These are phyloP conservation scores for Oithona nana DNA, from an alignment of 2,888 invertebrate genomes.

Conservation along the genomic window DNA sequence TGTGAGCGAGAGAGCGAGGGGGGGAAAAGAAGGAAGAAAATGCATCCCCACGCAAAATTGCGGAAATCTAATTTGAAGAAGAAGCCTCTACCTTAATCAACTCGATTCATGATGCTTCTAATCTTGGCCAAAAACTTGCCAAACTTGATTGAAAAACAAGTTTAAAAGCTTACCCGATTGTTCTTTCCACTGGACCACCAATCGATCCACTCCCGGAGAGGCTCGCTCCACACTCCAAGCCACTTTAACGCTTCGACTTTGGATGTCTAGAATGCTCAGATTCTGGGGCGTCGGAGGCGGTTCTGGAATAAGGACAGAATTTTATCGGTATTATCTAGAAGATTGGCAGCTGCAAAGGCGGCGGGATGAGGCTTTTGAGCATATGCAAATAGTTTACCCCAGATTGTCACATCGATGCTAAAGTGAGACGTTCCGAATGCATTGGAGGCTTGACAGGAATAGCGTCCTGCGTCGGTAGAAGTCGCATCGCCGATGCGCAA, in stretches of 20 bases:
- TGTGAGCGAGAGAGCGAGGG: no score
- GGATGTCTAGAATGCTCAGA: conserved; percentile 45
- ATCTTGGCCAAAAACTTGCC: background rate
- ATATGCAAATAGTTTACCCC: background rate
- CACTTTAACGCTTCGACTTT: conserved; percentile 50
- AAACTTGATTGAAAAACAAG: background rate
- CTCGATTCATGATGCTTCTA: background rate
- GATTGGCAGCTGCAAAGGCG: background rate
- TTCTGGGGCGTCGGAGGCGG: conserved; percentile 49
- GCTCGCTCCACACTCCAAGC: conserved; percentile 48
- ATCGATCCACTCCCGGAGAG: conserved; percentile 48
- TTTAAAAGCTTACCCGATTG: conserved; percentile 33
- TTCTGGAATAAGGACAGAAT: conserved; percentile 36
- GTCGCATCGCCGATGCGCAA: conserved; percentile 64
- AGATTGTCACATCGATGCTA: background rate
- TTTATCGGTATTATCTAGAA: no score
- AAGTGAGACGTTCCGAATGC: conserved; percentile 5
- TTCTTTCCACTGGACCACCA: conserved; percentile 46
- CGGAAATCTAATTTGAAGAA: background rate
- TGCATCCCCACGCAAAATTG: conserved; percentile 11
- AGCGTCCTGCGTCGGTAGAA: conserved; percentile 68
- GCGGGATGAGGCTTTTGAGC: background rate
- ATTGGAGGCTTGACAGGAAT: conserved; percentile 65
- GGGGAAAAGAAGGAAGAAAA: no score
- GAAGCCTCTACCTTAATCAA: background rate